Conservation (phyloP, 2,888 invertebrate genomes). For the Meteorus colon region DNA sequence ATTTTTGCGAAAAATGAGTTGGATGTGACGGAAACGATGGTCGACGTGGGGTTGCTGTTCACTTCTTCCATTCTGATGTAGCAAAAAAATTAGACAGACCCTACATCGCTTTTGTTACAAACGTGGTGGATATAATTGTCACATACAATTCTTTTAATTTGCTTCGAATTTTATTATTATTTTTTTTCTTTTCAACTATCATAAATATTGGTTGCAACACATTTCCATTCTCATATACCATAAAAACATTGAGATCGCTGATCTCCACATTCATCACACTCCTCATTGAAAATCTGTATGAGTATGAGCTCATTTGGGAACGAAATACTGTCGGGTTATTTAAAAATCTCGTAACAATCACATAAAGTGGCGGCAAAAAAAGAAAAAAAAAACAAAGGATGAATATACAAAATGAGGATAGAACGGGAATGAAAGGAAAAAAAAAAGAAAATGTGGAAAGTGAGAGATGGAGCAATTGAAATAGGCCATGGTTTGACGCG, state of each 20-base stretch:
- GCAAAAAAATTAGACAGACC: not conserved
- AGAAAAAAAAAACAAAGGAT: slow-evolving; percentile 31
- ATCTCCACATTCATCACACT: no score
- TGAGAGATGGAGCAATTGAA: not conserved
- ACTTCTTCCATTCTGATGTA: slow-evolving; percentile 44
- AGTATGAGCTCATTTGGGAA: no score
- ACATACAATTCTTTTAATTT: slow-evolving; percentile 49
- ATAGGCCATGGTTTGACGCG: not conserved
- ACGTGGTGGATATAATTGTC: slow-evolving; percentile 43
- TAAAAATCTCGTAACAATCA: slow-evolving; percentile 30
- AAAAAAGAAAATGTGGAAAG: not conserved
- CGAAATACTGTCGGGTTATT: slow-evolving; percentile 26
- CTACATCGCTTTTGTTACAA: not conserved
- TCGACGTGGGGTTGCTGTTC: slow-evolving; percentile 27
- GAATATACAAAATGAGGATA: slow-evolving; percentile 20
- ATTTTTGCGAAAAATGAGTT: slow-evolving; percentile 55
- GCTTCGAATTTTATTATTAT: slow-evolving; percentile 17
- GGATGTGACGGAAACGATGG: slow-evolving; percentile 47
- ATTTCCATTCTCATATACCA: not conserved
- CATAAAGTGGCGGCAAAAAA: not conserved
- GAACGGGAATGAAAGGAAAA: not conserved
- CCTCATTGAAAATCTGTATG: no score
- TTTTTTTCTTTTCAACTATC: not conserved
- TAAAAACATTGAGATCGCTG: no score
- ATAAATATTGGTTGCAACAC: slow-evolving; percentile 44